Evolutionary conservation across 2,888 invertebrate genomes (phyloP).

Genomic region (Diabrotica balteata): DNA sequence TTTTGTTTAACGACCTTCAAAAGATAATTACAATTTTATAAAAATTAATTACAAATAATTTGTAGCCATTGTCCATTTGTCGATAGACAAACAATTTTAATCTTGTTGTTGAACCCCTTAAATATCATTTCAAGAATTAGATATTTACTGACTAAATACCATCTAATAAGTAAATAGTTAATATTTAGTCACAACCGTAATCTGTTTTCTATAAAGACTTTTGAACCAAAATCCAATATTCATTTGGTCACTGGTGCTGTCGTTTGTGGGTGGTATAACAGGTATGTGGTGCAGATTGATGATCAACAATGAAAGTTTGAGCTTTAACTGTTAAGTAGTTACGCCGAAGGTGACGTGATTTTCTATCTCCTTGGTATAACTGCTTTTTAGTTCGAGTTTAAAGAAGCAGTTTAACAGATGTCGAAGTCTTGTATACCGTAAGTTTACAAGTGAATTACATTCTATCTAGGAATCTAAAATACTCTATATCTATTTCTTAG

Average conservation of each 20-base stretch:
- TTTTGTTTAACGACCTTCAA: neutral
- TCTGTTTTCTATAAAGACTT: slow-evolving; percentile 12
- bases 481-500: no score
- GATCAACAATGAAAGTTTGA: neutral
- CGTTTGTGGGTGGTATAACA: no score
- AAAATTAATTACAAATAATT: neutral
- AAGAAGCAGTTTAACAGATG: no score
- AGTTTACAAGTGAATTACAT: no score
- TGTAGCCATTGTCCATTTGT: neutral
- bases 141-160: slow-evolving; percentile 10
- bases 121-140: neutral
- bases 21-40: neutral
- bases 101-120: slow-evolving; percentile 18
- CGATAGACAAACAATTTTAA: slow-evolving; percentile 9
- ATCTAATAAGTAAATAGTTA: neutral
- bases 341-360: slow-evolving; percentile 63
- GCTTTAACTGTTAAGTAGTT: slow-evolving; percentile 63
- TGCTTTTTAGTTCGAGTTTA: slow-evolving; percentile 43
- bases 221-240: neutral
- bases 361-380: slow-evolving; percentile 47
- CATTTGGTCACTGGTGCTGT: neutral
- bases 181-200: neutral
- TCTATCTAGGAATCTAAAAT: no score
- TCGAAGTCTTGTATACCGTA: no score
- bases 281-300: no score